Evolutionary conservation across 1,140 invertebrate genomes (phyloP).

Genomic region (Goniozus legneri): DNA sequence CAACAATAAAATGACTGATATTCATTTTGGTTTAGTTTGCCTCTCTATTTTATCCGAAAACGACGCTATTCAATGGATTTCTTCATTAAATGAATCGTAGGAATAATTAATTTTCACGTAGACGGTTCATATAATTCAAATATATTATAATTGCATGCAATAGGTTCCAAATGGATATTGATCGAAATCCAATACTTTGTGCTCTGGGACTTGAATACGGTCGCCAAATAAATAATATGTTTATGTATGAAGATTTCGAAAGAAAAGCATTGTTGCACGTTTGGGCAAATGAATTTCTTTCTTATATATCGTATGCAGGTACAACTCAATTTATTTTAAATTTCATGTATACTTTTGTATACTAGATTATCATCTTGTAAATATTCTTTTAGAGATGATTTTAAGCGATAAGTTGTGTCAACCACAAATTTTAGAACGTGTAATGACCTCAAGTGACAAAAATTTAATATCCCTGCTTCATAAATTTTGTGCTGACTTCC

Average conservation of each 20-base stretch:
- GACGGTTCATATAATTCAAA: slow-evolving; percentile 1
- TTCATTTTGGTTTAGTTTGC: slow-evolving; percentile 33
- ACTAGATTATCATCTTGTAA: no score
- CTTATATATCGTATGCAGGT: slow-evolving; percentile 37
- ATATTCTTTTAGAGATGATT: slow-evolving; percentile 30
- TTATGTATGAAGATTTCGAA: slow-evolving; percentile 19
- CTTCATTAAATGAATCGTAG: slow-evolving; percentile 21
- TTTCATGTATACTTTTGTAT: no score
- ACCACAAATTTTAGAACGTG: slow-evolving; percentile 33
- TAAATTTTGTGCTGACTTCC: slow-evolving; percentile 43
- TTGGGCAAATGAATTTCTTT: slow-evolving; percentile 34
- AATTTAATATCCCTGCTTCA: slow-evolving; percentile 33
- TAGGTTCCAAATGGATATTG: slow-evolving; percentile 26
- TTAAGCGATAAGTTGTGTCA: slow-evolving; percentile 28
- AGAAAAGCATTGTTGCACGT: slow-evolving; percentile 27
- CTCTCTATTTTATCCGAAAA: slow-evolving; percentile 29
- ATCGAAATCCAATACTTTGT: slow-evolving; percentile 24
- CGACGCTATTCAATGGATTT: slow-evolving; percentile 26
- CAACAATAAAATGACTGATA: slow-evolving; percentile 29
- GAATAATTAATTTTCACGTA: no score
- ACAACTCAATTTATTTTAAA: slow-evolving; percentile 13
- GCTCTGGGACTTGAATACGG: slow-evolving; percentile 38
- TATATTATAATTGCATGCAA: not conserved
- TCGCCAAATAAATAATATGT: slow-evolving; percentile 22
- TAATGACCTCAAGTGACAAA: slow-evolving; percentile 31